Conservation (phyloP, 2,888 invertebrate genomes). For the Cheilosia pagana region DNA sequence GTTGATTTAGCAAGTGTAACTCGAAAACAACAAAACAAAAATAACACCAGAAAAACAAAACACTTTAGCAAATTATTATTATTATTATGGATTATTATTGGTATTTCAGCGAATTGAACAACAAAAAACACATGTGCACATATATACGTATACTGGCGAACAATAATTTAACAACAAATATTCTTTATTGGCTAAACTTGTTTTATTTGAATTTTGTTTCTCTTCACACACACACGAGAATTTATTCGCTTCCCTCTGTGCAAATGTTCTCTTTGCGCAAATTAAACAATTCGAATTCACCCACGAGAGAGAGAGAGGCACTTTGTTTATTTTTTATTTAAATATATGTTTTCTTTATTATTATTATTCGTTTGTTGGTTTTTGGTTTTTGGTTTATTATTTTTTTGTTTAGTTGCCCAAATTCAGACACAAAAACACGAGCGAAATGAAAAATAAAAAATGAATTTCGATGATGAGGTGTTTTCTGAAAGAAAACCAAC, state of each 20-base stretch:
- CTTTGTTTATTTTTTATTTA: constrained; percentile 45
- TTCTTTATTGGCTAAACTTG: constrained; percentile 33
- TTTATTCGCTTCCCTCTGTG: constrained; percentile 10
- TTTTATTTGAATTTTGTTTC: constrained; percentile 13
- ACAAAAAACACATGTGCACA: constrained; percentile 16
- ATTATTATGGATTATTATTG: constrained; percentile 39
- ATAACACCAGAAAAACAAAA: constrained; percentile 23
- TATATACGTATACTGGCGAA: constrained; percentile 16
- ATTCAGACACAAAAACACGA: constrained; percentile 17
- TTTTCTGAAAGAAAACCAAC: constrained; percentile 23
- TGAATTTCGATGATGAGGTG: constrained; percentile 11
- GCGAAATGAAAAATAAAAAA: not conserved
- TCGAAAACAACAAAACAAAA: constrained; percentile 15
- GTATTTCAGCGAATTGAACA: constrained; percentile 47
- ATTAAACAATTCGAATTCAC: constrained; percentile 63
- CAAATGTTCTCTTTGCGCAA: constrained; percentile 42
- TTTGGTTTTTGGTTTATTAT: no score
- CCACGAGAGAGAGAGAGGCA: constrained; percentile 26
- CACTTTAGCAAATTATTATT: constrained; percentile 57
- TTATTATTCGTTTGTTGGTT: constrained; percentile 16
- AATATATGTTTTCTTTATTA: constrained; percentile 17
- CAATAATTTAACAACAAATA: constrained; percentile 32
- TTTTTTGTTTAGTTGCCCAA: not conserved
- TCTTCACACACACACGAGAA: constrained; percentile 44
- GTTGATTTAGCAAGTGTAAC: constrained; percentile 26